Base-by-base conservation (phyloP, 2,888 invertebrate genomes). In the Cantharis nigra region DNA sequence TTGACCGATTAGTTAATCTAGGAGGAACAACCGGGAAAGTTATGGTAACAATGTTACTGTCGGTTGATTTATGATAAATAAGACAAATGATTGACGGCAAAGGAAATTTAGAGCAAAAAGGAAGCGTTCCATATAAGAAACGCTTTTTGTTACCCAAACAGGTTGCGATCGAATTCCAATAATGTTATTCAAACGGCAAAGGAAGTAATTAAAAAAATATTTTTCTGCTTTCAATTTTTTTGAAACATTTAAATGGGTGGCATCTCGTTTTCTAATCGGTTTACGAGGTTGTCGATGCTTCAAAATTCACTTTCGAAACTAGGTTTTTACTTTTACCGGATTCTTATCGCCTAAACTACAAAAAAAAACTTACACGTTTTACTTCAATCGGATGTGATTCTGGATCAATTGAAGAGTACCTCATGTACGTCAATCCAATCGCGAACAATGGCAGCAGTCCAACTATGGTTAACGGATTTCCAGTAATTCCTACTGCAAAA, bases 401-500 rank as follows among this genome's bases (percentile, higher is more conserved):
- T 79, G 96, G 96, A 89, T 97, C 97, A 84, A 92, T 91, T 85
- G 92, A 92, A 87, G 94, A 92, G 90, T 96, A 96, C 85, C 94
- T 92, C 90, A 94, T 94, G 87, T 93, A 94, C 83, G 95, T 93
- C 87, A 96, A 90, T 84, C 95, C 95, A 83, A 95, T 92, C 80
- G 95, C 94, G 87, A 96, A 91, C 83, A 96, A 91, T 83, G 96
- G 96, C 87, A 96, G 92, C 88, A 96, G 90, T 83, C 95, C 92
- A 88, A 94, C 90, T 87, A 93, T 88, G 81, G 92, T 91, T 88
- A 94, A 90, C 80, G 90, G 85, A 86, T 88, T 87, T 83, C 86
- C 83, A 74, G 86, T 85, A 11, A 88, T 77, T 33, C 87, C 86
- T 20, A 87, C 82, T 9, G 87, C 87, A 26, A 87, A 83, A 79